Percentiles rank a stretch among this genome's conserved stretches.
Evolutionary conservation across 1,140 invertebrate genomes (phyloP).

Genomic region (Hormaphis cornu): DNA sequence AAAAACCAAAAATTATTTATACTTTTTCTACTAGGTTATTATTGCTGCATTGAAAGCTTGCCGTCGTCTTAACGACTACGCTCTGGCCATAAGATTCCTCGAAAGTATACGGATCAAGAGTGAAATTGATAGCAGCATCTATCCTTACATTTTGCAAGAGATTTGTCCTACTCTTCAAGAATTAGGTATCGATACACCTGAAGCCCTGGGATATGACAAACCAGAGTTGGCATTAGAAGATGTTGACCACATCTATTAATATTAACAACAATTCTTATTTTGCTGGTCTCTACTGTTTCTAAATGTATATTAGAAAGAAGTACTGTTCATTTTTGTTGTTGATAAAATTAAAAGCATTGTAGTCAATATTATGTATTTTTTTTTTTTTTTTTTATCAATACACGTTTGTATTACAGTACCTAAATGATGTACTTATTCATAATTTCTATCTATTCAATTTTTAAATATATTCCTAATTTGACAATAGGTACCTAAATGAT

Average conservation of each 20-base stretch:
- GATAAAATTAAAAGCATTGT: background rate
- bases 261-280: background rate
- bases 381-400: background rate
- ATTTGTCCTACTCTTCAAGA: conserved; percentile 85
- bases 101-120: conserved; percentile 88
- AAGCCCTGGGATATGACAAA: conserved; percentile 94
- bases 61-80: conserved; percentile 86
- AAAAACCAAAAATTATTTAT: too few species aligned
- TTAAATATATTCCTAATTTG: too few species aligned
- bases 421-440: too few species aligned
- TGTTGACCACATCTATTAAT: conserved; percentile 57
- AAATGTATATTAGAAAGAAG: conserved; percentile 12
- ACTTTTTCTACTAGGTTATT: conserved; percentile 44
- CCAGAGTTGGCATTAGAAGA: conserved; percentile 79
- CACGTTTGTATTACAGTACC: background rate
- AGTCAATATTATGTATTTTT: background rate
- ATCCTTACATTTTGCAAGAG: conserved; percentile 87
- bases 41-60: conserved; percentile 86
- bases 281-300: background rate
- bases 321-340: background rate
- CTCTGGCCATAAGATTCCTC: conserved; percentile 81
- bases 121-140: conserved; percentile 67
- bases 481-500: too few species aligned
- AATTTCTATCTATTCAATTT: too few species aligned
- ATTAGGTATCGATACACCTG: conserved; percentile 85